Evolutionary conservation across 2,113 vertebrate genomes (phyloP).

Genomic region (Stegostoma tigrinum): DNA sequence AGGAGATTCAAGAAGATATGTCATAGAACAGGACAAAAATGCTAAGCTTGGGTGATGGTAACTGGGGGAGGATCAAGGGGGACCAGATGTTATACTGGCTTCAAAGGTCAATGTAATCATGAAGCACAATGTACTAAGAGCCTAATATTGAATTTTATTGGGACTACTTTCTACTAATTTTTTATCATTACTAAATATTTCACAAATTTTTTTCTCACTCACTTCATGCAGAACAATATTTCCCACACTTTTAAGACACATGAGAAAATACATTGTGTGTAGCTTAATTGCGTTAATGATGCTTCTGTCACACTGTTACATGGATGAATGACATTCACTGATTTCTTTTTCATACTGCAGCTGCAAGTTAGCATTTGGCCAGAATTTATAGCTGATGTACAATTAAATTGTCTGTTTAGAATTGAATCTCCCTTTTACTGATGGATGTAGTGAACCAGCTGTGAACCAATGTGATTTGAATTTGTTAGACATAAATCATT

Average conservation of each 20-base stretch:
- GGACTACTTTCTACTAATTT: not conserved
- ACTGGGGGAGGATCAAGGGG: not conserved
- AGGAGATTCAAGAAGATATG: slow-evolving; percentile 11
- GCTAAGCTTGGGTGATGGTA: not conserved
- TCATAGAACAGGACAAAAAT: not conserved
- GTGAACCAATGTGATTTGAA: slow-evolving; percentile 16
- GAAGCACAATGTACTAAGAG: not conserved
- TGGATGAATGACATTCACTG: slow-evolving; percentile 9
- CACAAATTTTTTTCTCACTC: not conserved
- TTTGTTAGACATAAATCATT: not conserved
- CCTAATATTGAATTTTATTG: not conserved
- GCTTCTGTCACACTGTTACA: not conserved
- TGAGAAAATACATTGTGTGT: not conserved
- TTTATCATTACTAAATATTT: not conserved
- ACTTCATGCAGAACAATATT: not conserved
- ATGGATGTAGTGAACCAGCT: slow-evolving; percentile 23
- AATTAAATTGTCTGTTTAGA: slow-evolving; percentile 18
- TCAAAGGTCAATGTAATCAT: not conserved
- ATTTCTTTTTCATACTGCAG: not conserved
- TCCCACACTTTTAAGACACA: not conserved
- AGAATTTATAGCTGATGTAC: slow-evolving; percentile 25
- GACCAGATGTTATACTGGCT: not conserved
- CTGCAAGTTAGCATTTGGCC: slow-evolving; percentile 22
- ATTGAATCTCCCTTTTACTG: slow-evolving; percentile 20
- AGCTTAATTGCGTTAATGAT: slow-evolving; percentile 6